Base-by-base conservation (phyloP, 2,888 invertebrate genomes). In the Heliconius hortense region DNA sequence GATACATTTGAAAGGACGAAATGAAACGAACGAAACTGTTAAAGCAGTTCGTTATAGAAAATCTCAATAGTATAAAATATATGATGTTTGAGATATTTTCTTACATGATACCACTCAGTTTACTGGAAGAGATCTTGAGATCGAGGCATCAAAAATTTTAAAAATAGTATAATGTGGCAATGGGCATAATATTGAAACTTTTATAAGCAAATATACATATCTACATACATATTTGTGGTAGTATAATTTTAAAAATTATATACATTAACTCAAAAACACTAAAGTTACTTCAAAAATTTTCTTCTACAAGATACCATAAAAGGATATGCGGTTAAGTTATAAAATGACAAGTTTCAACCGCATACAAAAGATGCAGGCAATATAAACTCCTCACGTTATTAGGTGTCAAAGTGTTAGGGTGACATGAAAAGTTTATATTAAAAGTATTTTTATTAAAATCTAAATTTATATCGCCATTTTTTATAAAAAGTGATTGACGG, bases 301-400 rank as follows among this genome's bases (percentile, higher is more conserved):
- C n/a, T 56, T 10, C n/a, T 56, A 10, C 10, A 56, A 56, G n/a
- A 66, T n/a, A 35, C 10, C 3, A 15, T 21, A 21, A 66, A 24
- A 77, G 81, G 82, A 84, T 82, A 81, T 82, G 82, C 81, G 84
- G 81, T 81, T 80, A 80, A 74, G 80, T 81, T 80, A 83, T 84
- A 83, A 83, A 86, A 82, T 81, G 81, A 79, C 82, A 79, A 82
- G 82, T 80, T 81, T 79, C 83, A 71, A 68, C 39, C 73, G 24
- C 59, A 80, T 76, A 76, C 77, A 77, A 76, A 77, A 77, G 78
- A 75, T 74, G 78, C 62, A 77, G 76, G 80, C 78, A 81, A 82
- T 82, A 82, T 81, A 82, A 82, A 82, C 81, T 81, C 82, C 81
- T 74, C 73, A 73, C 80, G 76, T 77, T 76, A 79, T 82, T 79